Percentiles rank a stretch among this genome's conserved stretches.
These are phyloP conservation scores for Oeneis ivallda DNA, from an alignment of 2,888 invertebrate genomes.

Conservation along the genomic window DNA sequence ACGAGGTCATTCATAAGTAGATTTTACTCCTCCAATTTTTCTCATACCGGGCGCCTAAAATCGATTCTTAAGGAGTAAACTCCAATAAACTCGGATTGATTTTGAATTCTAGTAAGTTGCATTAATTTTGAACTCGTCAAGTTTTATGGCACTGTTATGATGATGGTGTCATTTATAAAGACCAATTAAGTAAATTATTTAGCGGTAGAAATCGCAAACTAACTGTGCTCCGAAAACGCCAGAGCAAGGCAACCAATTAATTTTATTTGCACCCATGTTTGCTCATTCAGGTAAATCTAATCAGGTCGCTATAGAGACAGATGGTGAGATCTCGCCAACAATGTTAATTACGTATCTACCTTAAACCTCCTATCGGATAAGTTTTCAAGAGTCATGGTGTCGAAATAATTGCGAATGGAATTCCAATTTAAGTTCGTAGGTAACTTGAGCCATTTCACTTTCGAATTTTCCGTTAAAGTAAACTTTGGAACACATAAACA, in stretches of 20 bases:
- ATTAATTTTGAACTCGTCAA: background rate
- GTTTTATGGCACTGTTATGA: background rate
- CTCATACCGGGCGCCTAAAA: too few species aligned
- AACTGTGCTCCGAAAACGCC: background rate
- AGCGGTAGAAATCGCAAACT: background rate
- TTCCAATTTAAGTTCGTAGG: conserved; percentile 27
- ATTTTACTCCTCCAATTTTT: too few species aligned
- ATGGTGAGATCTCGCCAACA: conserved; percentile 21
- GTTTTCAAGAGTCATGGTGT: conserved; percentile 29
- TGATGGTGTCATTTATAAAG: background rate
- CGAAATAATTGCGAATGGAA: conserved; percentile 23
- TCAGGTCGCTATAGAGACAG: conserved; percentile 10
- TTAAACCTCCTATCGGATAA: conserved; percentile 9
- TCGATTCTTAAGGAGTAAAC: too few species aligned
- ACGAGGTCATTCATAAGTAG: too few species aligned
- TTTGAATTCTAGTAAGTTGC: background rate
- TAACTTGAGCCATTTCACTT: conserved; percentile 17
- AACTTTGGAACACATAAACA: conserved; percentile 13
- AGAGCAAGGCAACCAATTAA: background rate
- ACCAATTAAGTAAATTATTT: background rate
- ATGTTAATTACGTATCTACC: conserved; percentile 33
- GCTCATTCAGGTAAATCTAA: conserved; percentile 17
- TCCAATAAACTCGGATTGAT: too few species aligned
- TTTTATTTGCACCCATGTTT: conserved; percentile 6
- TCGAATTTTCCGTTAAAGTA: background rate